phyloP scores from a whole-genome alignment of 2,113 vertebrate species.

The Syngnathus floridae region DNA sequence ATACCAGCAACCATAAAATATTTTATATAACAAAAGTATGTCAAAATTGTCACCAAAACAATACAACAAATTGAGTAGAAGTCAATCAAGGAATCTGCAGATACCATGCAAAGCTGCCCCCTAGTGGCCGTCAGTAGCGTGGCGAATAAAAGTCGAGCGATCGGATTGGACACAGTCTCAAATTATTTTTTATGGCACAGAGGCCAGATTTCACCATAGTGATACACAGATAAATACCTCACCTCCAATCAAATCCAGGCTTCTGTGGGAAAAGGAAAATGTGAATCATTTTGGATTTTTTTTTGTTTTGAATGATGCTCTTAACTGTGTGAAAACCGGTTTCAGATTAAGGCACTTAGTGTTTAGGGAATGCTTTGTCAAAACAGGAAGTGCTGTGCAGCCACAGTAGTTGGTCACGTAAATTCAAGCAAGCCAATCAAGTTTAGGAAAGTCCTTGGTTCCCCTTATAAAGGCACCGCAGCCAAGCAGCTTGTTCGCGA shows the following conservation, averaged over 20 bases:
- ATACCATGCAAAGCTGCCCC: not conserved
- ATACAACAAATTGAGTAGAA: not conserved
- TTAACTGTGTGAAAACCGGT: not conserved
- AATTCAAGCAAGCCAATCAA: constrained; percentile 11
- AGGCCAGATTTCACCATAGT: too few relatives aligned
- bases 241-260: not conserved
- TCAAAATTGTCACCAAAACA: not conserved
- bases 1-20: not conserved
- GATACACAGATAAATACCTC: not conserved
- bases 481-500: not conserved
- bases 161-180: not conserved
- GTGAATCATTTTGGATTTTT: not conserved
- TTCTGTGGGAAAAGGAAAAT: not conserved
- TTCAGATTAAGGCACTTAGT: constrained; percentile 39
- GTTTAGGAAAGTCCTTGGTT: constrained; percentile 6
- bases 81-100: not conserved
- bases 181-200: too few relatives aligned
- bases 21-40: not conserved
- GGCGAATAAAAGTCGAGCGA: not conserved
- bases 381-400: constrained; percentile 19
- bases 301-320: not conserved
- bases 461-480: constrained; percentile 4
- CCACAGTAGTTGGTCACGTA: constrained; percentile 43
- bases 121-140: not conserved
- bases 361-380: constrained; percentile 17